phyloP scores from a whole-genome alignment of 1,140 invertebrate genomes.

The Stegodyphus mimosarum region DNA sequence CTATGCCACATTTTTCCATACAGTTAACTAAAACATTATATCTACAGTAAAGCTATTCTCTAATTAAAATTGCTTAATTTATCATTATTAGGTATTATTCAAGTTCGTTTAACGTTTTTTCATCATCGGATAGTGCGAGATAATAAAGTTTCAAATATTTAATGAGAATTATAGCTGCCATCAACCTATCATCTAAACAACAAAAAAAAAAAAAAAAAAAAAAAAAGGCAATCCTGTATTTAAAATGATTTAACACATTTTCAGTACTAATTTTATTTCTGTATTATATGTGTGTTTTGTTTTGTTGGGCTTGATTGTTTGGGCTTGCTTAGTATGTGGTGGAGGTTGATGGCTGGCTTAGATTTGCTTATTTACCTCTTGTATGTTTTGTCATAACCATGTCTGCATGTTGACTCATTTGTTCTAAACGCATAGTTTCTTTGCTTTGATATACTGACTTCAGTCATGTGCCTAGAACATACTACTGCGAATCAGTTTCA shows the following conservation, averaged over 20 bases:
- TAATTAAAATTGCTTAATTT: too few relatives aligned
- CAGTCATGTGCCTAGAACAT: not conserved
- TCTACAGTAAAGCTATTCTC: too few relatives aligned
- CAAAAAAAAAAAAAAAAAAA: too few relatives aligned
- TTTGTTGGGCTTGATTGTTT: conserved; percentile 7
- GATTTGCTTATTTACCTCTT: conserved; percentile 26
- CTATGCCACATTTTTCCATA: too few relatives aligned
- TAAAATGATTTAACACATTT: not conserved
- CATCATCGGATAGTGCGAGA: too few relatives aligned
- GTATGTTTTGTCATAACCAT: conserved; percentile 43
- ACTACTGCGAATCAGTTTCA: not conserved
- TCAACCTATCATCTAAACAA: conserved; percentile 25
- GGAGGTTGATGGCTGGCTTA: conserved; percentile 54
- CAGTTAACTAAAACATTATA: too few relatives aligned
- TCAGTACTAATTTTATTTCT: not conserved
- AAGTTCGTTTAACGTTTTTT: too few relatives aligned
- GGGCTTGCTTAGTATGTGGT: conserved; percentile 50
- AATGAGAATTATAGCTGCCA: conserved; percentile 20
- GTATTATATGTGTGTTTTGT: conserved; percentile 14
- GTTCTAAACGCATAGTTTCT: conserved; percentile 7
- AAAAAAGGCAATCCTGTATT: too few relatives aligned
- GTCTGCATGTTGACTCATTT: conserved; percentile 28
- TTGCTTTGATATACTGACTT: conserved; percentile 20
- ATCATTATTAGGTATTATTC: too few relatives aligned
- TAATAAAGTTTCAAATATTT: too few relatives aligned